Evolutionary conservation across 2,888 invertebrate species (phyloP).

Genomic region (Diadegma fenestrale): DNA sequence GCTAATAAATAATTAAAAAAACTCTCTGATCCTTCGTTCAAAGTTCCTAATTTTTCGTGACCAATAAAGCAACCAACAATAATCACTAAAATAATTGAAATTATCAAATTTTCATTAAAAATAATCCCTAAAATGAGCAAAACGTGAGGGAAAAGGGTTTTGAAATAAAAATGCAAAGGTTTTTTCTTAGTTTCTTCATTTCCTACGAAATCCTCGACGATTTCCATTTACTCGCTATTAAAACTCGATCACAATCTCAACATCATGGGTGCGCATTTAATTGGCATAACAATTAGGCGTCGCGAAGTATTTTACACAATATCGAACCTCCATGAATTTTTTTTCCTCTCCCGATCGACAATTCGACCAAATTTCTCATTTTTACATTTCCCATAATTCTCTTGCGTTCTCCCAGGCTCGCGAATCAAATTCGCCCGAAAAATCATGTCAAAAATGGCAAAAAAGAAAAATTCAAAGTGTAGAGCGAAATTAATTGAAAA

Average conservation of each 20-base stretch:
- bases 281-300: slow-evolving; percentile 60
- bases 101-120: neutral
- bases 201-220: slow-evolving; percentile 44
- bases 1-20: neutral
- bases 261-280: slow-evolving; percentile 36
- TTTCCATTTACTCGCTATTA: slow-evolving; percentile 44
- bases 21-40: too few relatives aligned
- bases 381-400: too few relatives aligned
- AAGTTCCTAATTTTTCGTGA: too few relatives aligned
- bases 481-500: too few relatives aligned
- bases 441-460: neutral
- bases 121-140: neutral
- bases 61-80: too few relatives aligned
- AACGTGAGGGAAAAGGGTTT: neutral
- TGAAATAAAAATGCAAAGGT: neutral
- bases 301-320: slow-evolving; percentile 11
- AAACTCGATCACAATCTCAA: slow-evolving; percentile 53
- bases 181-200: slow-evolving; percentile 32
- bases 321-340: slow-evolving; percentile 40
- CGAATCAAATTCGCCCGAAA: neutral
- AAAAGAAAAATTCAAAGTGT: neutral
- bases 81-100: too few relatives aligned
- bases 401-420: too few relatives aligned
- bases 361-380: neutral
- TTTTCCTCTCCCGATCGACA: neutral